These are phyloP conservation scores for Leiothrix lutea DNA, from an alignment of 2,113 vertebrate species.

Conservation along the genomic window DNA sequence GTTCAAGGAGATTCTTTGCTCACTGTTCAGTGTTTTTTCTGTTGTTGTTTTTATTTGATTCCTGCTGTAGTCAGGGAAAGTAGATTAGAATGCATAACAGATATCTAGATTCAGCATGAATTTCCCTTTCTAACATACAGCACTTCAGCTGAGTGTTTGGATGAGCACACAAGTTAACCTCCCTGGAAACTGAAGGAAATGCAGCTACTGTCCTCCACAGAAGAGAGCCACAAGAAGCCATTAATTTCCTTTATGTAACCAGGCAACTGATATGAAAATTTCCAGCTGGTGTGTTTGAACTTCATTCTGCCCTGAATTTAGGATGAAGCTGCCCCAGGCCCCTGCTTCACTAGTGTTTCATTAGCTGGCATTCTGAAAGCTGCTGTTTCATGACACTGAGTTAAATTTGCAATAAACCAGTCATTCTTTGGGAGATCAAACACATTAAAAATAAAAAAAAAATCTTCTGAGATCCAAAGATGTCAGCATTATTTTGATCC, in stretches of 20 bases:
- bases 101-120: not conserved
- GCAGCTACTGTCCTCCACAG: not conserved
- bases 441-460: not conserved
- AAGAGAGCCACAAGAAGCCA: not conserved
- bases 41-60: not conserved
- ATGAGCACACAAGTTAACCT: not conserved
- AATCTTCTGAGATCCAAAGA: not conserved
- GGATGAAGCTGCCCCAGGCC: not conserved
- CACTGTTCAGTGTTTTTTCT: not conserved
- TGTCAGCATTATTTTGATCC: not conserved
- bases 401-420: not conserved
- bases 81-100: not conserved
- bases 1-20: conserved; percentile 5
- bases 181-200: not conserved
- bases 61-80: not conserved
- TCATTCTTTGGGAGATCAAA: not conserved
- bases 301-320: not conserved
- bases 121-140: not conserved
- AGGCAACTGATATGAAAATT: not conserved
- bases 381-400: not conserved
- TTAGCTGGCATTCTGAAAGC: not conserved
- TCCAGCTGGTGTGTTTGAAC: not conserved
- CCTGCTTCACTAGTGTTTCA: not conserved
- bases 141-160: not conserved
- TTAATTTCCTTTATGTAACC: not conserved